Conservation (phyloP, 2,113 vertebrate genomes). For the Centrocercus urophasianus region DNA sequence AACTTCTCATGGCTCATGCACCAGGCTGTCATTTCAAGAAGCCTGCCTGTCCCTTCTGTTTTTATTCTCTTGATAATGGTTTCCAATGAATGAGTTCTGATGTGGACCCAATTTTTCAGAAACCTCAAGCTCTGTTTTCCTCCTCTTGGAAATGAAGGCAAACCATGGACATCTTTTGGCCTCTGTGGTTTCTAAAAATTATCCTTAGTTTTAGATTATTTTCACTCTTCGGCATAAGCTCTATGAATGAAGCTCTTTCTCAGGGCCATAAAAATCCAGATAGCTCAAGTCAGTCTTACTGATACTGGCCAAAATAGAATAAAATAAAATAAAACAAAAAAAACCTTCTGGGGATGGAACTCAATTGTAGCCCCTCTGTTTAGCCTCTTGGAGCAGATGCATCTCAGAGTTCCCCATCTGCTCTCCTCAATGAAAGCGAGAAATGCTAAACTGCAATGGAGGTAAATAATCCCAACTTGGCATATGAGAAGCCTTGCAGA, state of each 20-base stretch:
- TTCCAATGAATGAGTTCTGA: constrained; percentile 55
- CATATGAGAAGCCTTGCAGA: accelerated
- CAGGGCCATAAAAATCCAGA: constrained; percentile 54
- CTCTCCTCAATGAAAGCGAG: not conserved
- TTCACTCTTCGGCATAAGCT: constrained; percentile 31
- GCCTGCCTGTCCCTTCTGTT: not conserved
- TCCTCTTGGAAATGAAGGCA: constrained; percentile 19
- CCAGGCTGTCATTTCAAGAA: constrained; percentile 41
- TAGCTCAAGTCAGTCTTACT: constrained; percentile 37
- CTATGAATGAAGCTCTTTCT: constrained; percentile 49
- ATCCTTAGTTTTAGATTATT: constrained; percentile 18
- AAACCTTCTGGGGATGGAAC: constrained; percentile 37
- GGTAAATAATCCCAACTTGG: not conserved
- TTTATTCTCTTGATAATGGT: constrained; percentile 15
- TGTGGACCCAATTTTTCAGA: constrained; percentile 12
- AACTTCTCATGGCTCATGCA: not conserved
- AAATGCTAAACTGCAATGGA: not conserved
- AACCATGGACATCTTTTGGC: not conserved
- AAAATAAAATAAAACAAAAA: not conserved
- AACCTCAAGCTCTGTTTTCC: constrained; percentile 35
- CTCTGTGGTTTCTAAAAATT: not conserved
- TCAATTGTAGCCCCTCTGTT: constrained; percentile 63
- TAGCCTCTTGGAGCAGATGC: not conserved
- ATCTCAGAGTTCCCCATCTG: not conserved
- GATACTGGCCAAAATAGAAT: constrained; percentile 62